Base-by-base conservation (phyloP, 2,888 invertebrate species). In the Harmothoe impar region DNA sequence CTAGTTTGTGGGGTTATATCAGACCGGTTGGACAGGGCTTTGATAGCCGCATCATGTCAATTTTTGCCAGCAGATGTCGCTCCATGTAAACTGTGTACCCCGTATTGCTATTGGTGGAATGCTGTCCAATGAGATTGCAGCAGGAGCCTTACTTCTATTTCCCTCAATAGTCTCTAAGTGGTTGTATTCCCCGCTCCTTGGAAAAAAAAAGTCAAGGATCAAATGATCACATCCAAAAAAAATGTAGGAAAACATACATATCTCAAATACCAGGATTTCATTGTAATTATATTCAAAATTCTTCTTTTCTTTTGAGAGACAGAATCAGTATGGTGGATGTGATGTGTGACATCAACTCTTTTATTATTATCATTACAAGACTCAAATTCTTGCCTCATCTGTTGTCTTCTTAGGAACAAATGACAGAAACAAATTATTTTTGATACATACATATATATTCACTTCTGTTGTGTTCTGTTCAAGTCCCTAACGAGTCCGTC, bases 21-120 rank as follows among this genome's bases (percentile, higher is more conserved):
- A 52, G 52, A 86, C 86, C 0, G 20, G 86, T 52, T 33, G 56
- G 54, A 25, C 86, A 29, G 86, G 20, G n/a, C 52, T 17, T 23
- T 84, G 20, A 35, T 23, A 33, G 81, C 81, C 81, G 31, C 20
- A 35, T 86, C 52, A 35, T 86, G 52, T 86, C 52, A 86, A 54
- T 33, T 43, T 43, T 54, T 17, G 31, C 86, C 86, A 86, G 54
- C 54, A 86, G 86, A 20, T 56, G 86, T 86, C 86, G 51, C 84
- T 81, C 86, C 86, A 7, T 86, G 86, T 86, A 86, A 25, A 29
- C 86, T n/a, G 86, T 86, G 86, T 54, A 54, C 86, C 86, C 86
- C 86, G 54, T 86, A 54, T 86, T 86, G 86, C 86, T 86, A 86
- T 86, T 56, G 86, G 56, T 86, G 86, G 86, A 86, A 86, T 86